A percentile compares a stretch with the other conserved stretches of the same genome.
These are phyloP conservation scores for Vireo griseus DNA, from an alignment of 2,797 vertebrate species.

Conservation along the genomic window DNA sequence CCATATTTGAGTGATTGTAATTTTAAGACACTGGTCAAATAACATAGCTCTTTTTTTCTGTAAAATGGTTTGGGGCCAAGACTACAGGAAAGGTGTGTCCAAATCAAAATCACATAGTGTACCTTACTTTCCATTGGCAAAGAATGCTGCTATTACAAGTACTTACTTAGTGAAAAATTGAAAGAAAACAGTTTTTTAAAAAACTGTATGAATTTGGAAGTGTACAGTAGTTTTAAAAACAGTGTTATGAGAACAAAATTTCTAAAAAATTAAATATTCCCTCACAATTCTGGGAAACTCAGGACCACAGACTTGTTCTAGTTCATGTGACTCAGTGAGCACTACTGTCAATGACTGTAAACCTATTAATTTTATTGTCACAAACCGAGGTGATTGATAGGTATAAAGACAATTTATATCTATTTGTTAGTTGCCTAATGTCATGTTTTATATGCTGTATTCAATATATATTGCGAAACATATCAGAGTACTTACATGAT, in stretches of 20 bases:
- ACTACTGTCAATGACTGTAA: background rate
- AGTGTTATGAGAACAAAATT: background rate
- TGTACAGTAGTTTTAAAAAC: background rate
- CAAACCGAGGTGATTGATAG: background rate
- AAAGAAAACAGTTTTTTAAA: background rate
- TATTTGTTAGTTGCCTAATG: background rate
- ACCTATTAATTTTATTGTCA: constrained; percentile 3
- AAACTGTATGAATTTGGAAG: background rate
- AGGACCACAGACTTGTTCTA: background rate
- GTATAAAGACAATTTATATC: background rate
- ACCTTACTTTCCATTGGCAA: background rate
- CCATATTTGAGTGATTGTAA: background rate
- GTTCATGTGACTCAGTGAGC: background rate
- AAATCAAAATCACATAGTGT: background rate
- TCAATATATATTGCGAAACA: background rate
- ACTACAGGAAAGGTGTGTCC: background rate
- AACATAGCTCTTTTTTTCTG: background rate
- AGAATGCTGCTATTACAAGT: background rate
- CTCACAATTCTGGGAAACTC: background rate
- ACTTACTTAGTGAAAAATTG: background rate
- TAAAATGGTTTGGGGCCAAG: background rate
- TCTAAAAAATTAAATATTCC: background rate
- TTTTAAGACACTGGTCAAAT: constrained; percentile 2
- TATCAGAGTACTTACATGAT: background rate
- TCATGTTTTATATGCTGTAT: background rate